phyloP scores from a whole-genome alignment of 2,113 vertebrate species.

The Hiodon tergisus region DNA sequence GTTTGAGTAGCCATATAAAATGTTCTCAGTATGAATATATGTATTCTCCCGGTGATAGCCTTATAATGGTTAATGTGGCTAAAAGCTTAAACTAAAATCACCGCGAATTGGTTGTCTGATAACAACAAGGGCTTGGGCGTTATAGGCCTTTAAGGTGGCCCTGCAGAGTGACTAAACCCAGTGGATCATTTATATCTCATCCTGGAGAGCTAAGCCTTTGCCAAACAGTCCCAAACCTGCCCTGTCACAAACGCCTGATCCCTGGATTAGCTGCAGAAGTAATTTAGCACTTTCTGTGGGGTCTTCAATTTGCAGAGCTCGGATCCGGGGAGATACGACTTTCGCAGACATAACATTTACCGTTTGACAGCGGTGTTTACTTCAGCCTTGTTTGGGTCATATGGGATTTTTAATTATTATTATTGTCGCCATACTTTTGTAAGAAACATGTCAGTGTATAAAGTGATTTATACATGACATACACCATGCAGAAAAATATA shows the following conservation, averaged over 20 bases:
- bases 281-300: constrained; percentile 72
- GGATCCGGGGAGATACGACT: constrained; percentile 43
- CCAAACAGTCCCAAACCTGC: constrained; percentile 71
- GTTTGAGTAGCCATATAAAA: too few relatives aligned
- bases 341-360: constrained; percentile 54
- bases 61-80: constrained; percentile 43
- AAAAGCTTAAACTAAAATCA: constrained; percentile 53
- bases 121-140: constrained; percentile 49
- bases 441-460: constrained; percentile 26
- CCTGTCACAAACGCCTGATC: constrained; percentile 64
- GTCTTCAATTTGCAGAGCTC: constrained; percentile 61
- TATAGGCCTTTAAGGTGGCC: constrained; percentile 58
- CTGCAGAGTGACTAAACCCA: constrained; percentile 55
- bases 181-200: constrained; percentile 63
- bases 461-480: not conserved
- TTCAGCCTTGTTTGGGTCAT: constrained; percentile 32
- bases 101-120: constrained; percentile 60
- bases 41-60: constrained; percentile 48
- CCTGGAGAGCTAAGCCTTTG: constrained; percentile 59
- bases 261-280: constrained; percentile 64
- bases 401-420: constrained; percentile 36
- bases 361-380: constrained; percentile 41
- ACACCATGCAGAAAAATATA: constrained; percentile 7
- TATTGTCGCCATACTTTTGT: constrained; percentile 1
- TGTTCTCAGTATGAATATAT: constrained; percentile 27